Evolutionary conservation across 2,113 vertebrate species (phyloP).

Genomic region (Fregetta grallaria): DNA sequence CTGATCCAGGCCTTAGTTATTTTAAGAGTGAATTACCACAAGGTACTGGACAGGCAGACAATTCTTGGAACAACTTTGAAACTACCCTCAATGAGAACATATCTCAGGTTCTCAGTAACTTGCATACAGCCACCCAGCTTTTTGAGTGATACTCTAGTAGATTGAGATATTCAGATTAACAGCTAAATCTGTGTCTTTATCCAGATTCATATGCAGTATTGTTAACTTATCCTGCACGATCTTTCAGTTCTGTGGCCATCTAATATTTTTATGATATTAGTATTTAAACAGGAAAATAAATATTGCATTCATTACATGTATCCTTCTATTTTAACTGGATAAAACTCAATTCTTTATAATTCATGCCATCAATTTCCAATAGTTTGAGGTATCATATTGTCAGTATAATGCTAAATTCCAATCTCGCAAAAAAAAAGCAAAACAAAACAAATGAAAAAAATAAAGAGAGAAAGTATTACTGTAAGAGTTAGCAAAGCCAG

Average conservation of each 20-base stretch:
- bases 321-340: neutral
- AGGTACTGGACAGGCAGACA: neutral
- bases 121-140: neutral
- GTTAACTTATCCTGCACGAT: neutral
- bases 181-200: neutral
- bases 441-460: rapidly evolving
- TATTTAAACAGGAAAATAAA: neutral
- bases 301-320: neutral
- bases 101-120: neutral
- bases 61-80: neutral
- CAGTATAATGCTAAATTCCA: neutral
- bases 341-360: neutral
- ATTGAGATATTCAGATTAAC: neutral
- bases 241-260: neutral
- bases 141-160: neutral
- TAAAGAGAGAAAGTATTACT: neutral
- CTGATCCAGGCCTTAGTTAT: neutral
- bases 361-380: neutral
- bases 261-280: neutral
- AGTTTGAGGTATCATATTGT: neutral
- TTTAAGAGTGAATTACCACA: neutral
- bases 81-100: neutral
- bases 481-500: neutral
- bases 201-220: neutral
- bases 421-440: neutral